Conservation (phyloP, 2,113 vertebrate species). For the Gracilinanus agilis region DNA sequence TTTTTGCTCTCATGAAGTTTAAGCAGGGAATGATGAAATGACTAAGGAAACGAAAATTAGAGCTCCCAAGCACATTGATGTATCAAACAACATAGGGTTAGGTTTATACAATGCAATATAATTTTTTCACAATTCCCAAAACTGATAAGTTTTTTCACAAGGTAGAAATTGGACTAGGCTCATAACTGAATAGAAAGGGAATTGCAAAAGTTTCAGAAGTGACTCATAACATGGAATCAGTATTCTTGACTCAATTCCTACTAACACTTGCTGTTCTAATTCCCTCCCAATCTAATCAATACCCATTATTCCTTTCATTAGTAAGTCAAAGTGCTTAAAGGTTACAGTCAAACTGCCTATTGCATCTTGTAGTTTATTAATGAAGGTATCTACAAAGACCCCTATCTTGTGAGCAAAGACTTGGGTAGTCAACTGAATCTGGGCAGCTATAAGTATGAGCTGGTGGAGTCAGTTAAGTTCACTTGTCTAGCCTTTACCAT, state of each 20-base stretch:
- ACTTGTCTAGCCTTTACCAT: no score
- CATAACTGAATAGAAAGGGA: neutral
- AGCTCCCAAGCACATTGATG: neutral
- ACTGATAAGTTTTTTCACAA: neutral
- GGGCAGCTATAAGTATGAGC: neutral
- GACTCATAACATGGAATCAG: neutral
- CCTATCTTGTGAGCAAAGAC: neutral
- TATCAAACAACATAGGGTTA: neutral
- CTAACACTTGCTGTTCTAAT: neutral
- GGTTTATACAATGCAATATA: neutral
- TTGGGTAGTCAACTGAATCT: neutral
- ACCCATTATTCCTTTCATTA: neutral
- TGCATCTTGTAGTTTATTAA: neutral
- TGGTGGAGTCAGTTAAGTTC: no score
- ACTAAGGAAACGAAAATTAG: neutral
- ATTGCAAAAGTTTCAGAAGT: neutral
- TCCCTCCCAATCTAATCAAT: neutral
- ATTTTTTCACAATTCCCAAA: neutral
- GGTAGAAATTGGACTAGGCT: neutral
- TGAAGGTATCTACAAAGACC: neutral
- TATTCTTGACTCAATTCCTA: neutral
- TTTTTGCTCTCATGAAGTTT: neutral
- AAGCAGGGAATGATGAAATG: neutral
- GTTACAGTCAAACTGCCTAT: neutral
- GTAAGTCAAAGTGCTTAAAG: neutral